Evolutionary conservation across 2,888 invertebrate species (phyloP), one percentile per base, ranked within the genome.

Genomic region (Stenurella melanura): DNA sequence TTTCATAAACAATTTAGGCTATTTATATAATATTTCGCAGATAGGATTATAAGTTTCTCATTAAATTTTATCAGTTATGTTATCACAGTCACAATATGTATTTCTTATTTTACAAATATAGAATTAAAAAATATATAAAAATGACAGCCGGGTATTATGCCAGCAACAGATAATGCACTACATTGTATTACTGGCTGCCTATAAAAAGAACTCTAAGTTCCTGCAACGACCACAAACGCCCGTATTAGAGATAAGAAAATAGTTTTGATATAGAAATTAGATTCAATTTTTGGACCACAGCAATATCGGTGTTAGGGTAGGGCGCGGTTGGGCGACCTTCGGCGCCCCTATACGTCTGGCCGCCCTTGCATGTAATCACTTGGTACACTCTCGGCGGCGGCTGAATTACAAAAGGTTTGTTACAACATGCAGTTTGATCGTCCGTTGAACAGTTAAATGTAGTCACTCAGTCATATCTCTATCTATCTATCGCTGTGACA

Each of bases 11-110:
- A 50, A 50, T 50, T 50, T 50, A 7, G n/a, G n/a, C 11, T 58
- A 58, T 58, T 58, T 58, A 58, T 58, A 58, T 21, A 50, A 21
- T 58, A 58, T 58, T 58, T 21, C 9, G 12, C 15, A 58, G 58
- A 58, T 58, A 58, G 21, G 58, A 19, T 19, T 6, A 58, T 56
- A 12, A n/a, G 50, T 19, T 58, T 15, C 19, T 21, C 9, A 19
- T 21, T 58, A 58, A 6, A 19, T 19, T 19, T 58, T 58, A 58
- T 58, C 19, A 26, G n/a, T n/a, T n/a, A n/a, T n/a, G n/a, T n/a
- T n/a, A n/a, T n/a, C n/a, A 57, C 57, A 50, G 58, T 19, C 15
- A n/a, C n/a, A 50, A 50, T n/a, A 50, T 12, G n/a, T 12, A 10
- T 56, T 56, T 9, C 9, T 50, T 50, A 11, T 50, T 18, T 54